These are phyloP conservation scores for Troglohyphantes excavatus DNA, from an alignment of 2,888 invertebrate species.

Conservation along the genomic window DNA sequence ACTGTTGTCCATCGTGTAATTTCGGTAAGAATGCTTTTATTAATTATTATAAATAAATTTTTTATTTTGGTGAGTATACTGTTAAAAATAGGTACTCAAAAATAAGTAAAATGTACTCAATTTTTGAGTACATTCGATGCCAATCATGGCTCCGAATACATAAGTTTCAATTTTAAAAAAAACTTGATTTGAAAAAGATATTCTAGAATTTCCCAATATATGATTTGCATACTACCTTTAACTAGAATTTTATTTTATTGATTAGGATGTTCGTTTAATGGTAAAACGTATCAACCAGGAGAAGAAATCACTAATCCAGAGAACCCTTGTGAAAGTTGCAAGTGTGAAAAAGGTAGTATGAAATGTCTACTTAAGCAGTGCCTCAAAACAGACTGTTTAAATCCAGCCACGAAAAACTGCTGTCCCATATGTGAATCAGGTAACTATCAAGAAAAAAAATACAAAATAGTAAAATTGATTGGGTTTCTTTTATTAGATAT, in stretches of 20 bases:
- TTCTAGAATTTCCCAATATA: too few species aligned
- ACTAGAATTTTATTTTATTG: not conserved
- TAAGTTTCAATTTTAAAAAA: too few species aligned
- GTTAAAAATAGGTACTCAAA: too few species aligned
- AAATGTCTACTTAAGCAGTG: slow-evolving; percentile 49
- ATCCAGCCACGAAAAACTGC: slow-evolving; percentile 66
- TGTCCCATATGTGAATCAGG: slow-evolving; percentile 69
- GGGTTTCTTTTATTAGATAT: too few species aligned
- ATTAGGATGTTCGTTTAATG: slow-evolving; percentile 32
- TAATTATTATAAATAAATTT: too few species aligned
- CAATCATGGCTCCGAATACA: too few species aligned
- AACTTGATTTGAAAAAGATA: too few species aligned
- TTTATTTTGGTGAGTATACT: too few species aligned
- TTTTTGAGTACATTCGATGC: too few species aligned
- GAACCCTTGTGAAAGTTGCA: slow-evolving; percentile 48
- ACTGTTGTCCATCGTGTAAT: slow-evolving; percentile 73
- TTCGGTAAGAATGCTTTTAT: slow-evolving; percentile 40
- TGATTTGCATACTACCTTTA: not conserved
- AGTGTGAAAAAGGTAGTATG: slow-evolving; percentile 57
- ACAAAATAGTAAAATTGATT: too few species aligned
- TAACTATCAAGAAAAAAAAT: slow-evolving; percentile 15
- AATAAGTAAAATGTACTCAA: too few species aligned
- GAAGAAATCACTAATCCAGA: not conserved
- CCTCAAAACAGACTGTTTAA: slow-evolving; percentile 40
- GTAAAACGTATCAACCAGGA: slow-evolving; percentile 9